A percentile compares a stretch with the other conserved stretches of the same genome.
phyloP scores from a whole-genome alignment of 2,797 vertebrate genomes.

The Erpetoichthys calabaricus region DNA sequence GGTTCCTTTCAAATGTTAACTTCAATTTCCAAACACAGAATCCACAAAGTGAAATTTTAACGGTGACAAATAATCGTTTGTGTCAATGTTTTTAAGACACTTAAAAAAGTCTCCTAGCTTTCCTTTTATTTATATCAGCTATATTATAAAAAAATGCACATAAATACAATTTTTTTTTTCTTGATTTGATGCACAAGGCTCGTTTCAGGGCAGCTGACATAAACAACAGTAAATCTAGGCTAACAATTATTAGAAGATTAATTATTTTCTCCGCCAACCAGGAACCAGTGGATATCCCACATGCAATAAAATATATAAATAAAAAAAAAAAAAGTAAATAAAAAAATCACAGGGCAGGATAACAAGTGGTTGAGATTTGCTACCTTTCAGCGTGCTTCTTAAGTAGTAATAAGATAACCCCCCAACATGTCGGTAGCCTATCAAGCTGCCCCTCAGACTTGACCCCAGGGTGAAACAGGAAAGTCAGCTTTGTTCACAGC shows the following conservation, averaged over 20 bases:
- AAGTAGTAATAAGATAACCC: conserved; percentile 99
- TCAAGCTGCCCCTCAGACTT: conserved; percentile 96
- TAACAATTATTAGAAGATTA: conserved; percentile 63
- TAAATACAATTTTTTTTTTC: too few relatives aligned
- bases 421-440: conserved; percentile 89
- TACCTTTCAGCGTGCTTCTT: conserved; percentile 96
- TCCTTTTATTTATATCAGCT: too few relatives aligned
- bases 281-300: conserved; percentile 74
- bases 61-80: too few relatives aligned
- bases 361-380: conserved; percentile 85
- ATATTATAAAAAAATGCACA: too few relatives aligned
- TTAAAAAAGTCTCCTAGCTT: too few relatives aligned
- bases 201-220: too few relatives aligned
- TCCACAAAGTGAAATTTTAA: too few relatives aligned
- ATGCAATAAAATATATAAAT: conserved; percentile 37
- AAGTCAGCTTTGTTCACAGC: conserved; percentile 86
- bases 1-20: too few relatives aligned
- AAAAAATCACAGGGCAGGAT: conserved; percentile 56
- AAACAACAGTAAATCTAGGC: conserved; percentile 36
- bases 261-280: conserved; percentile 71
- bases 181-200: too few relatives aligned
- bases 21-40: too few relatives aligned
- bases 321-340: too few relatives aligned
- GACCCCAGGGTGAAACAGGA: conserved; percentile 92
- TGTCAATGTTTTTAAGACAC: too few relatives aligned